Percentiles rank a stretch among this genome's conserved stretches.
phyloP scores from a whole-genome alignment of 2,888 invertebrate species.

The Lepidochrysops patricia region DNA sequence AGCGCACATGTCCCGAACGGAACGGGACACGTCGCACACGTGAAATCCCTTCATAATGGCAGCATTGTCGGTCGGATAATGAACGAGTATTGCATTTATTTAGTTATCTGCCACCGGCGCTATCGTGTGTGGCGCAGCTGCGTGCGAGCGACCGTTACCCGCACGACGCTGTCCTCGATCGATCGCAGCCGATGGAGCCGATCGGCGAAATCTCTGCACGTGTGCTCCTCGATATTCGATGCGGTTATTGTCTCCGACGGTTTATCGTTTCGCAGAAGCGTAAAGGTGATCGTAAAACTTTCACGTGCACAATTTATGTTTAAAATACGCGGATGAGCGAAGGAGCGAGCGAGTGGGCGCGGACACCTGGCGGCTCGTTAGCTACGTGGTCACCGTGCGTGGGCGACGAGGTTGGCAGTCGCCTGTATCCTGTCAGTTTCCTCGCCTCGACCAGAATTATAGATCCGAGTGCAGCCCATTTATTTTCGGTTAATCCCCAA shows the following conservation, averaged over 20 bases:
- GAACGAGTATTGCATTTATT: slow-evolving; percentile 73
- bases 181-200: slow-evolving; percentile 62
- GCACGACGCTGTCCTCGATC: slow-evolving; percentile 74
- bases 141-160: slow-evolving; percentile 72
- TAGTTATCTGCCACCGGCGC: slow-evolving; percentile 71
- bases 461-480: neutral
- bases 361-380: slow-evolving; percentile 71
- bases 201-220: slow-evolving; percentile 61
- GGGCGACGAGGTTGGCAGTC: slow-evolving; percentile 10
- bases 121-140: slow-evolving; percentile 71
- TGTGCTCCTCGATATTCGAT: slow-evolving; percentile 59
- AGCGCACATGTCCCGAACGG: slow-evolving; percentile 72
- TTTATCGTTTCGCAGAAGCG: slow-evolving; percentile 65
- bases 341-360: slow-evolving; percentile 62
- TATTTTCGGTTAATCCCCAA: slow-evolving; percentile 15
- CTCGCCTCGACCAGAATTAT: neutral
- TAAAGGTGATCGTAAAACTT: slow-evolving; percentile 71
- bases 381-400: slow-evolving; percentile 42
- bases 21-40: slow-evolving; percentile 72
- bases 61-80: slow-evolving; percentile 68
- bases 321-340: slow-evolving; percentile 57
- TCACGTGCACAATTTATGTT: slow-evolving; percentile 69
- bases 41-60: slow-evolving; percentile 72
- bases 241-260: slow-evolving; percentile 57
- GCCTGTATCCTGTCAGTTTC: neutral